These are phyloP conservation scores for Dinocampus coccinellae DNA, from an alignment of 2,888 invertebrate species.

Conservation along the genomic window DNA sequence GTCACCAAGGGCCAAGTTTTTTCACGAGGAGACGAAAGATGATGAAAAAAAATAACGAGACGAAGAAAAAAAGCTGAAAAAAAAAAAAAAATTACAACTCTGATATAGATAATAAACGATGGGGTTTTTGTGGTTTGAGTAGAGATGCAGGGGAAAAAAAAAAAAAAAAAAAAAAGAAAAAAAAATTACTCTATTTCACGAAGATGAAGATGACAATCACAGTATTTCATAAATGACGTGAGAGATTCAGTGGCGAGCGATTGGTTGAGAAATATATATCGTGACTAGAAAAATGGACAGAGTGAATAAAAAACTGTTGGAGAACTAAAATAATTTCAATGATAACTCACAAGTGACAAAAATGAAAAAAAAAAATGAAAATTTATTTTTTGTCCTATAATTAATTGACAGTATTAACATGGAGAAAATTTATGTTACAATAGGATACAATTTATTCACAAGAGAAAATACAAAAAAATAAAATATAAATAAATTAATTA, in stretches of 20 bases:
- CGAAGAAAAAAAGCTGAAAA: slow-evolving; percentile 31
- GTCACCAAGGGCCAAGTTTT: slow-evolving; percentile 41
- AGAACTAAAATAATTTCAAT: background rate
- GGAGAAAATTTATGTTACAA: slow-evolving; percentile 34
- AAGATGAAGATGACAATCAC: slow-evolving; percentile 50
- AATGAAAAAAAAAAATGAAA: slow-evolving; percentile 5
- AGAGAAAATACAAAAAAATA: slow-evolving; percentile 18
- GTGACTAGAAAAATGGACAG: slow-evolving; percentile 36
- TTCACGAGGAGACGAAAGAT: slow-evolving; percentile 16
- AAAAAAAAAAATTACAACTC: background rate
- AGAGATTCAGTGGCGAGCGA: slow-evolving; percentile 35
- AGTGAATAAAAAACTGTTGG: background rate
- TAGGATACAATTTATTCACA: slow-evolving; percentile 30
- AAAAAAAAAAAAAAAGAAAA: slow-evolving; percentile 33
- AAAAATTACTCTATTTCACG: slow-evolving; percentile 36
- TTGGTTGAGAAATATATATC: slow-evolving; percentile 22
- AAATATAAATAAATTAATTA: too few relatives aligned
- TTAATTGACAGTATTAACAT: slow-evolving; percentile 35
- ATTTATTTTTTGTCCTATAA: background rate
- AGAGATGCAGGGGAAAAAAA: background rate
- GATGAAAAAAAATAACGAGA: slow-evolving; percentile 19
- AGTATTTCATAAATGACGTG: slow-evolving; percentile 54
- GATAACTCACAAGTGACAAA: slow-evolving; percentile 27
- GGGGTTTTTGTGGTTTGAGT: background rate
- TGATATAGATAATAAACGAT: background rate